These are phyloP conservation scores for Microcebus murinus DNA, from an alignment of 2,113 vertebrate species.

Conservation along the genomic window DNA sequence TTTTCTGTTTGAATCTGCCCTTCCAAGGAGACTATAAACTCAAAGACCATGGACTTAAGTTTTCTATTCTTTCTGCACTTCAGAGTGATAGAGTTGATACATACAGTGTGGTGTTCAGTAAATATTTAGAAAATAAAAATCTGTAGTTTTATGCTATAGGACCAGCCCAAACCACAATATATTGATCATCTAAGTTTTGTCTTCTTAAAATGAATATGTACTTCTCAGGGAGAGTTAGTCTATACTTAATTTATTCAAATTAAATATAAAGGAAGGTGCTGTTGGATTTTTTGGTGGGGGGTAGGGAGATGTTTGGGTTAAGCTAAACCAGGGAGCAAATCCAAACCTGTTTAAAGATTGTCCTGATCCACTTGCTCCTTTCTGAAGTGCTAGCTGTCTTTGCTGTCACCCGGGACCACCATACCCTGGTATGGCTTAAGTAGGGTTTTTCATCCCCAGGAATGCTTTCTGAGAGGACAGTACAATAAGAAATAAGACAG, in stretches of 20 bases:
- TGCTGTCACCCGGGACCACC: background rate
- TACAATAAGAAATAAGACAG: background rate
- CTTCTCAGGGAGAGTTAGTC: background rate
- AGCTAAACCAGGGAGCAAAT: background rate
- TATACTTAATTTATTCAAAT: background rate
- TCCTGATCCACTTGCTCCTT: background rate
- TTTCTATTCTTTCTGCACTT: background rate
- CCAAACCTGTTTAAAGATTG: background rate
- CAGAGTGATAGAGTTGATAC: background rate
- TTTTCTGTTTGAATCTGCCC: background rate
- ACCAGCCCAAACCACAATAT: background rate
- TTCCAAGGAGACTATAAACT: background rate
- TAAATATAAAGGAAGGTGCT: background rate
- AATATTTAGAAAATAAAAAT: conserved; percentile 20
- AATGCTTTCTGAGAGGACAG: background rate
- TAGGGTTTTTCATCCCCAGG: background rate
- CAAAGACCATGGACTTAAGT: background rate
- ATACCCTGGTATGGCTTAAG: background rate
- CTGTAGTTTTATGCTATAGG: background rate
- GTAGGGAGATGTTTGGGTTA: background rate
- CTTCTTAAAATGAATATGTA: background rate
- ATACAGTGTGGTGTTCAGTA: background rate
- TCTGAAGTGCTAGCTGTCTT: background rate
- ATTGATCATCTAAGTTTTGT: background rate
- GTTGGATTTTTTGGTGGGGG: background rate